Base-by-base conservation (phyloP, 2,113 vertebrate genomes). In the Otocyon megalotis region DNA sequence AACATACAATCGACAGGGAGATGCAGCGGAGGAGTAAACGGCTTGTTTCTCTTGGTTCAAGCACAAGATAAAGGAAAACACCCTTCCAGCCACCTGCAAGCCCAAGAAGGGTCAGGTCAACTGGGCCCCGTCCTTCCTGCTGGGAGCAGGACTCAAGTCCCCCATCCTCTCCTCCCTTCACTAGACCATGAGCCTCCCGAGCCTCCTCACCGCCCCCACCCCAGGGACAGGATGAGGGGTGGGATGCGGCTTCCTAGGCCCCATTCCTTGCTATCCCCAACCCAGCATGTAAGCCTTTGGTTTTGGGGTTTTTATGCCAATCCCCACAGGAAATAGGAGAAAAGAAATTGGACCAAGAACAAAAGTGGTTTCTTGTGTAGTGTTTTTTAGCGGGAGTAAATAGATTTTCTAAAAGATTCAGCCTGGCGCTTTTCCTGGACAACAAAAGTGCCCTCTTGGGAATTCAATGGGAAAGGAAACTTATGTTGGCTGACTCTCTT, bases 391-490 rank as follows among this genome's bases (percentile, higher is more conserved):
- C 4, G 22, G 35, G 53, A 92, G 26, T 74, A 94, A 87, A 77
- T 80, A 85, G 88, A 96, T 95, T 71, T 90, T 63, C 48, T 50
- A 30, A 90, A 62, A 12, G 12, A 65, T 74, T 94, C 63, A 53
- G 24, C 19, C 54, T 94, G 88, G 58, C 81, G 48, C 17, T 80
- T 77, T 88, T 79, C 92, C 93, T 94, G 86, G 24, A 81, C 37
- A 50, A 54, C 65, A n/a, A 56, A 77, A 81, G 24, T 84, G 35
- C 9, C 65, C 19, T 50, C 65, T 86, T 87, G 91, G 95, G 60
- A 71, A 83, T 94, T 76, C 86, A 77, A 62, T 80, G 58, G 35
- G 58, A 88, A 93, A 76, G n/a, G 88, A 88, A 94, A 32, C n/a
- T 62, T 82, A 50, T 1, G 16, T 56, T 93, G 43, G 11, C 62